phyloP scores from a whole-genome alignment of 2,797 vertebrate species.

The Sarcoramphus papa region DNA sequence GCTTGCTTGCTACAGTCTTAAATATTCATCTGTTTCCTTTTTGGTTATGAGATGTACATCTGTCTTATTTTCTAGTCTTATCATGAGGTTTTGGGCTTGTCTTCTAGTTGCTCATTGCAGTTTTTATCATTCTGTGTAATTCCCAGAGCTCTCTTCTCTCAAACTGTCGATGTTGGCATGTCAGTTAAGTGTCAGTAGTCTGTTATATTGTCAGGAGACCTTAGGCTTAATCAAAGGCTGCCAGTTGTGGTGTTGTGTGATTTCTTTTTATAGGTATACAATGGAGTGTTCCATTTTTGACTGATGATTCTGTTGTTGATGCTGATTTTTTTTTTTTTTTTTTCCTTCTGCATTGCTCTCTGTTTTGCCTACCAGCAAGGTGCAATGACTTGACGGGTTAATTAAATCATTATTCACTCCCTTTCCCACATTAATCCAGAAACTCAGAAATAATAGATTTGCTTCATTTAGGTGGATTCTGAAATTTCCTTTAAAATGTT shows the following conservation, averaged over 20 bases:
- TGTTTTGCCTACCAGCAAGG: background rate
- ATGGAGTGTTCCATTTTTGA: background rate
- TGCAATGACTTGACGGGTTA: background rate
- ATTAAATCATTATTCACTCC: background rate
- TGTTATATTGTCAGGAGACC: background rate
- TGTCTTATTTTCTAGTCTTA: background rate
- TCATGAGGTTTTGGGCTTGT: background rate
- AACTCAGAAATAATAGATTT: background rate
- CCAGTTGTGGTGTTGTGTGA: background rate
- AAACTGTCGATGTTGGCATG: background rate
- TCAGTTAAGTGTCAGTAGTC: background rate
- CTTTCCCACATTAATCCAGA: background rate
- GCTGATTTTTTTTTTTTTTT: background rate
- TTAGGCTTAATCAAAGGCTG: background rate
- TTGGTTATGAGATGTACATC: background rate
- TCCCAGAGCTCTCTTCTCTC: background rate
- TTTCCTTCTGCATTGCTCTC: background rate
- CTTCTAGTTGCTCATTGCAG: background rate
- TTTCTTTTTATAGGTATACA: background rate
- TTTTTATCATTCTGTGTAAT: background rate
- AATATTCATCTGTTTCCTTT: background rate
- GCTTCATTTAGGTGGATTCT: background rate
- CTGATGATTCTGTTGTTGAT: background rate
- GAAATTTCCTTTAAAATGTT: background rate
- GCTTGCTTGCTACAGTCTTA: background rate